Conservation (phyloP, 1,140 invertebrate species). For the Nymphalis io region DNA sequence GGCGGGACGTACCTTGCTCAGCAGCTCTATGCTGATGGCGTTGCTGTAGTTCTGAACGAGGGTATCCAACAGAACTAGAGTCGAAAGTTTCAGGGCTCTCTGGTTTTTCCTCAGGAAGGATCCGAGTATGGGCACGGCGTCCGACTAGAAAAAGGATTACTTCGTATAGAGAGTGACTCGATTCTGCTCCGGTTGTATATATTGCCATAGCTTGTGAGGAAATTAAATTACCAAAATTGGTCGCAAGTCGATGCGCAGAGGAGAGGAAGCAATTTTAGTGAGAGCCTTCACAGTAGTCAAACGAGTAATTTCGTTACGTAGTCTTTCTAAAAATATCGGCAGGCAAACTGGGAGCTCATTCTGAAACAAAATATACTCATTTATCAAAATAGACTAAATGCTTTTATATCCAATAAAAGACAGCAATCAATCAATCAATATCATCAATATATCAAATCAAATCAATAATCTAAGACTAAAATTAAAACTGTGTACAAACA, state of each 20-base stretch:
- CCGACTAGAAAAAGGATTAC: slow-evolving; percentile 80
- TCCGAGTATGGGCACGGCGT: slow-evolving; percentile 94
- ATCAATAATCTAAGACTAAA: no score
- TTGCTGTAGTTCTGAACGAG: slow-evolving; percentile 92
- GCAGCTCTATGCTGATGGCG: slow-evolving; percentile 85
- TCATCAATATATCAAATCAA: no score
- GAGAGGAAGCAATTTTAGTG: slow-evolving; percentile 95
- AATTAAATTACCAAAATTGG: slow-evolving; percentile 87
- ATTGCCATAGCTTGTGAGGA: not conserved
- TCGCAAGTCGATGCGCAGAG: slow-evolving; percentile 91
- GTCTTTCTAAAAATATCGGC: slow-evolving; percentile 95
- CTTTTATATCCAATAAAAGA: no score
- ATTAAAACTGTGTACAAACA: slow-evolving; percentile 1
- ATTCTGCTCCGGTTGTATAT: not conserved
- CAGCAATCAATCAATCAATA: no score
- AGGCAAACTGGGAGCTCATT: slow-evolving; percentile 91
- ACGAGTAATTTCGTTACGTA: slow-evolving; percentile 98
- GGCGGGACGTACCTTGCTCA: slow-evolving; percentile 84
- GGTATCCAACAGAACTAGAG: slow-evolving; percentile 94
- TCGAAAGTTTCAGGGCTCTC: slow-evolving; percentile 95
- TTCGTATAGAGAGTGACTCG: not conserved
- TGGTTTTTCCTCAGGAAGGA: slow-evolving; percentile 99
- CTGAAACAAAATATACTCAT: slow-evolving; percentile 66
- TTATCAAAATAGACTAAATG: no score
- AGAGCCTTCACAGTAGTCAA: slow-evolving; percentile 97